A percentile compares a stretch with the other conserved stretches of the same genome.
Conservation (phyloP, 2,797 vertebrate genomes). For the Neosalanx taihuensis region DNA sequence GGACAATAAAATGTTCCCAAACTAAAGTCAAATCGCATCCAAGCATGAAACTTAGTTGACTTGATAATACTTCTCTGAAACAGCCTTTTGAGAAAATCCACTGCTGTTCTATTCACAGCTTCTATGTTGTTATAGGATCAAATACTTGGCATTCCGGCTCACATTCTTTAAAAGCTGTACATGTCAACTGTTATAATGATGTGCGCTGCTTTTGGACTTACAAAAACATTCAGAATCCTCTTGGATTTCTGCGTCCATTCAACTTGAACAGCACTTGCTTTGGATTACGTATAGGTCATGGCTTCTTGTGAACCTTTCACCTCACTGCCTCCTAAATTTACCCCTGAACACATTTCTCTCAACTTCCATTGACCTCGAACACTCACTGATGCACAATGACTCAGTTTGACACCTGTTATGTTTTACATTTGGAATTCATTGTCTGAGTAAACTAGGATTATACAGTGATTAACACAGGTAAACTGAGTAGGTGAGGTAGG, state of each 20-base stretch:
- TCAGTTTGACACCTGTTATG: constrained; percentile 45
- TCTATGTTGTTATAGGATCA: constrained; percentile 62
- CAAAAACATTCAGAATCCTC: constrained; percentile 63
- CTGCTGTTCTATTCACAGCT: constrained; percentile 48
- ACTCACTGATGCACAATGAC: background rate
- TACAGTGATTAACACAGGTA: constrained; percentile 6
- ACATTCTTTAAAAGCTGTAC: constrained; percentile 62
- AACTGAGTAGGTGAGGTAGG: constrained; percentile 16
- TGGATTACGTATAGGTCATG: constrained; percentile 51
- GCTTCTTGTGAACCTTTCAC: constrained; percentile 55
- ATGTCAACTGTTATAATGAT: constrained; percentile 62
- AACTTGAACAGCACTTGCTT: constrained; percentile 57
- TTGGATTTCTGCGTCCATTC: constrained; percentile 57
- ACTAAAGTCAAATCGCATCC: constrained; percentile 45
- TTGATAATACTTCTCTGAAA: constrained; percentile 39
- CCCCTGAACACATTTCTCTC: constrained; percentile 33
- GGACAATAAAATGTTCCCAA: background rate
- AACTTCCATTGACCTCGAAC: background rate
- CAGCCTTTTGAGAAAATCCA: constrained; percentile 50
- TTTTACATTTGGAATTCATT: constrained; percentile 38
- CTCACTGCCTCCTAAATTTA: constrained; percentile 43
- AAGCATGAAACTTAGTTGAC: constrained; percentile 20
- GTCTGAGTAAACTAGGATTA: constrained; percentile 17
- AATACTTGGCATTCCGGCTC: constrained; percentile 71
- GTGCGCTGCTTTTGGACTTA: constrained; percentile 45